These are phyloP conservation scores for Sardinella longiceps DNA, from an alignment of 2,797 vertebrate species.

Conservation along the genomic window DNA sequence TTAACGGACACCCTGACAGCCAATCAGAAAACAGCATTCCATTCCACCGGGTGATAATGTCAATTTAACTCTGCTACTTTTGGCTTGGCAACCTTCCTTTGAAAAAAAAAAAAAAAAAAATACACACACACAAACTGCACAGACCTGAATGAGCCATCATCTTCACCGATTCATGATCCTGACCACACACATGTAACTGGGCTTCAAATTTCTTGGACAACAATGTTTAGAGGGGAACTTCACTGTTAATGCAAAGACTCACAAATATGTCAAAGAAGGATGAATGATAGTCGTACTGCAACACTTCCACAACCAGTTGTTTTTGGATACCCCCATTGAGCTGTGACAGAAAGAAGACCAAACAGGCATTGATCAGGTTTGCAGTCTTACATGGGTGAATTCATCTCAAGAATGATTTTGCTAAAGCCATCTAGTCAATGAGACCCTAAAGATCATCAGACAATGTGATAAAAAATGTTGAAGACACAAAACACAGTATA, in stretches of 20 bases:
- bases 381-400: background rate
- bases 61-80: too few species aligned
- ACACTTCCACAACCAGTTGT: slow-evolving; percentile 84
- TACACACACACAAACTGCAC: too few species aligned
- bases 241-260: slow-evolving; percentile 64
- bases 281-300: slow-evolving; percentile 87
- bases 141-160: too few species aligned
- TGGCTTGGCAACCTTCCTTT: too few species aligned
- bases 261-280: slow-evolving; percentile 99
- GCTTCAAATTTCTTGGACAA: too few species aligned
- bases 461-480: background rate
- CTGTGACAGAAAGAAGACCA: slow-evolving; percentile 70
- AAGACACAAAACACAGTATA: background rate
- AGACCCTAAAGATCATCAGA: background rate
- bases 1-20: too few species aligned
- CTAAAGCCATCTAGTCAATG: background rate
- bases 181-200: too few species aligned
- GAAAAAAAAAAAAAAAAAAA: too few species aligned
- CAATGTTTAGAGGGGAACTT: too few species aligned
- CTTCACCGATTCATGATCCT: too few species aligned
- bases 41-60: too few species aligned
- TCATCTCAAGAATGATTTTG: background rate
- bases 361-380: background rate
- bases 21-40: too few species aligned
- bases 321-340: slow-evolving; percentile 86